A percentile compares a stretch with the other conserved stretches of the same genome.
These are phyloP conservation scores for Cephalopachus bancanus DNA, from an alignment of 2,797 vertebrate genomes.

Conservation along the genomic window DNA sequence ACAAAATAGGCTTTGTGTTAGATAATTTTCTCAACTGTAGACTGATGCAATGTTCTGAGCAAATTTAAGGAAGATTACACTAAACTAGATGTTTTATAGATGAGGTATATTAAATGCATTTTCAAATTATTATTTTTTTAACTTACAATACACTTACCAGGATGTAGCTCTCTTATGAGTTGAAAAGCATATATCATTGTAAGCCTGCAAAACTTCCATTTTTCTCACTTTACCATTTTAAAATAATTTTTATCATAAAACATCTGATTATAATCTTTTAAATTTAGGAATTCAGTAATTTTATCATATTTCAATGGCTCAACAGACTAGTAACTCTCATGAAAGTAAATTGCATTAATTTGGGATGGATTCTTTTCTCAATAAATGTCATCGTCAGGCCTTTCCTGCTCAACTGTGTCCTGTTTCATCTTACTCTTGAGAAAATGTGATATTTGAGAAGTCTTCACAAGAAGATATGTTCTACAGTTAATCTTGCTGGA, in stretches of 20 bases:
- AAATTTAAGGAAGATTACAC: background rate
- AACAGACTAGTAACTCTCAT: background rate
- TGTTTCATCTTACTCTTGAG: background rate
- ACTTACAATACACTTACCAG: background rate
- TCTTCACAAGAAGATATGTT: background rate
- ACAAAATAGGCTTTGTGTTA: background rate
- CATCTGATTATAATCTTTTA: background rate
- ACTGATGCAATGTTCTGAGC: background rate
- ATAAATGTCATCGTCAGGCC: background rate
- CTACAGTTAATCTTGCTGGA: background rate
- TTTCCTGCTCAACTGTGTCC: background rate
- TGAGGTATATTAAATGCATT: background rate
- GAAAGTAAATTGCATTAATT: background rate
- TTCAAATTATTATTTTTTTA: background rate
- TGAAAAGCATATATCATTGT: background rate
- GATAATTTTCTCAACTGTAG: background rate
- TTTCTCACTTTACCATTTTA: background rate
- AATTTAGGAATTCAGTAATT: background rate
- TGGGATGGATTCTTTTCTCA: background rate
- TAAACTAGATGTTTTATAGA: background rate
- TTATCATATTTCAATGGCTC: background rate
- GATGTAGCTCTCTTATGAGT: background rate
- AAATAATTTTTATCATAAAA: background rate
- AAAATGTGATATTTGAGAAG: background rate
- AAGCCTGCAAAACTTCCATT: background rate